These are phyloP conservation scores for Tricholaema leucomelas DNA, from an alignment of 2,113 vertebrate genomes.

Conservation along the genomic window DNA sequence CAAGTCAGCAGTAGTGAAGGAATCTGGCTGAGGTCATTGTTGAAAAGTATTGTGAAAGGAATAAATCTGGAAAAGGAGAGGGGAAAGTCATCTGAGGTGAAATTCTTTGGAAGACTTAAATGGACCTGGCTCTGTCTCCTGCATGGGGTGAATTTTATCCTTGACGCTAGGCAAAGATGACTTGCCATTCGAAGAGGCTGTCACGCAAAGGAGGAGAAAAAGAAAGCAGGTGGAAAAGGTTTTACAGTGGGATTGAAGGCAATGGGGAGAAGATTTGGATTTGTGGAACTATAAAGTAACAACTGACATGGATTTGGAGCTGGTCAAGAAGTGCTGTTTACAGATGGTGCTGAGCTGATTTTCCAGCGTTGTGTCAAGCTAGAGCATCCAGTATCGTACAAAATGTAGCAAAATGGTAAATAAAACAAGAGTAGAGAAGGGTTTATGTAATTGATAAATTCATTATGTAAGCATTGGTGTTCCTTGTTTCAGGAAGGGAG, in stretches of 20 bases:
- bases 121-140: neutral
- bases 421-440: neutral
- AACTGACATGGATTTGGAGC: neutral
- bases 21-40: constrained; percentile 57
- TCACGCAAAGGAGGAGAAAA: neutral
- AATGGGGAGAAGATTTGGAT: neutral
- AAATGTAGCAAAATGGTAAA: neutral
- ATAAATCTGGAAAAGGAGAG: neutral
- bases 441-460: neutral
- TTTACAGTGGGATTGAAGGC: neutral
- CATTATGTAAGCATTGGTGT: neutral
- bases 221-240: neutral
- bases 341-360: neutral
- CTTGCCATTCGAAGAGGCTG: neutral
- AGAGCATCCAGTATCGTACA: neutral
- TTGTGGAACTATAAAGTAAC: neutral
- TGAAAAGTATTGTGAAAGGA: constrained; percentile 59
- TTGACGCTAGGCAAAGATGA: neutral
- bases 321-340: neutral
- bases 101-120: constrained; percentile 33
- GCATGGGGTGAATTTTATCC: neutral
- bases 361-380: neutral
- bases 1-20: constrained; percentile 58
- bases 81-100: constrained; percentile 47
- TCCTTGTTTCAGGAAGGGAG: neutral